Base-by-base conservation (phyloP, 2,113 vertebrate genomes). In the Pipra filicauda region DNA sequence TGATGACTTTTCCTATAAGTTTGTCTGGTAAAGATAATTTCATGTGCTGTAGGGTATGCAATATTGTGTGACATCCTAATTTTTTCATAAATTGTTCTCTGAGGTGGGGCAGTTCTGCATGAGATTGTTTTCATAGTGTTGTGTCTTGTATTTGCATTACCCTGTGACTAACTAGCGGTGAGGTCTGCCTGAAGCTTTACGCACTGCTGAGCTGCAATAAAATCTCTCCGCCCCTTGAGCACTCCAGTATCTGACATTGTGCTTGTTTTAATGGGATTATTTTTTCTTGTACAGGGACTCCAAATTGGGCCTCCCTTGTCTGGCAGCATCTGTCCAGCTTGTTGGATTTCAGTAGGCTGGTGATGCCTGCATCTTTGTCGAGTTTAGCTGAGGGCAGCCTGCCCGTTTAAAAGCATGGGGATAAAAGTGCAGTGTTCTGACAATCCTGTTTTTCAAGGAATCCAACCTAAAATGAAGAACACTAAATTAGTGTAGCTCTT, bases 101-200 rank as follows among this genome's bases (percentile, higher is more conserved):
- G 91, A 71, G 65, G 39, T 91, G 52, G 43, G 59, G 33, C 51
- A 69, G n/a, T 70, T 93, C 71, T 76, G 71, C 64, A 35, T 43
- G 66, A 86, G 46, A 43, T 77, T 77, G 59, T 76, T 96, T 95
- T 90, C 23, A 10, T 51, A 43, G 75, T 51, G 46, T 43, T 94
- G 41, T 83, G 79, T 66, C 64, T 73, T 89, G 69, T 70, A 24
- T 97, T 94, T 94, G 55, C 73, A 77, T 95, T 96, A 33, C 59
- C 33, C 72, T 77, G 18, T 92, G 83, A 91, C 79, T 90, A 85
- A 85, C 65, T 80, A 49, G 64, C 4, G 4, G 6, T 80, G 92
- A 85, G 46, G 31, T 82, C 78, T 82, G 66, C 51, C 57, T 88
- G 70, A 89, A 90, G 62, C 88, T 92, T 88, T 90, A 57, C 0